Percentiles rank a stretch among this genome's conserved stretches.
Conservation (phyloP, 2,888 invertebrate genomes). For the Chrysolina americana region DNA sequence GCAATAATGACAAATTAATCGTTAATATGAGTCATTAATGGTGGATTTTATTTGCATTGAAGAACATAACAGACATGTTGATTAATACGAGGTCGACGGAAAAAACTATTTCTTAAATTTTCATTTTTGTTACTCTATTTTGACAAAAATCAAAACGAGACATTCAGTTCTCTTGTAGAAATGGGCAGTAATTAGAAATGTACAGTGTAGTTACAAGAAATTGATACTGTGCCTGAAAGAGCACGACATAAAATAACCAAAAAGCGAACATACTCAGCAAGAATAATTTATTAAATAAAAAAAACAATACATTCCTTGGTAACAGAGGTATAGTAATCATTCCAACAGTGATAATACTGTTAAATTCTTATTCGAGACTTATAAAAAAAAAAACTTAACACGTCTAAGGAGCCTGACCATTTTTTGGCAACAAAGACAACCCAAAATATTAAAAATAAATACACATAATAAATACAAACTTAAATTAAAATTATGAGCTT, state of each 20-base stretch:
- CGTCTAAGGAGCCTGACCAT: not conserved
- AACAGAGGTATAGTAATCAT: not conserved
- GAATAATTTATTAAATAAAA: slow-evolving; percentile 7
- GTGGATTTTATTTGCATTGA: too few relatives aligned
- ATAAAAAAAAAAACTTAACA: not conserved
- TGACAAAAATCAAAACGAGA: too few relatives aligned
- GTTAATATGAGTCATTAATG: too few relatives aligned
- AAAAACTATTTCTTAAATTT: too few relatives aligned
- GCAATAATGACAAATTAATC: too few relatives aligned
- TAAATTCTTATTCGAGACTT: not conserved
- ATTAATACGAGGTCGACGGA: too few relatives aligned
- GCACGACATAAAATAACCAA: not conserved
- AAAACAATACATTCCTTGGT: not conserved
- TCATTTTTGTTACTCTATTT: too few relatives aligned
- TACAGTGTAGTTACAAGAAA: too few relatives aligned
- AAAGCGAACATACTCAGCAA: not conserved
- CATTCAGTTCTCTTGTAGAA: too few relatives aligned
- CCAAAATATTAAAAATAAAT: not conserved
- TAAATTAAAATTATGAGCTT: not conserved
- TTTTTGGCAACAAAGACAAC: not conserved
- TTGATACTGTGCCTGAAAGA: too few relatives aligned
- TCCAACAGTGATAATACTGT: not conserved
- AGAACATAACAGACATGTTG: too few relatives aligned
- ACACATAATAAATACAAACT: not conserved
- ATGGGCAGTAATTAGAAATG: too few relatives aligned